Conservation (phyloP, 2,113 vertebrate species). For the Clarias batrachus region DNA sequence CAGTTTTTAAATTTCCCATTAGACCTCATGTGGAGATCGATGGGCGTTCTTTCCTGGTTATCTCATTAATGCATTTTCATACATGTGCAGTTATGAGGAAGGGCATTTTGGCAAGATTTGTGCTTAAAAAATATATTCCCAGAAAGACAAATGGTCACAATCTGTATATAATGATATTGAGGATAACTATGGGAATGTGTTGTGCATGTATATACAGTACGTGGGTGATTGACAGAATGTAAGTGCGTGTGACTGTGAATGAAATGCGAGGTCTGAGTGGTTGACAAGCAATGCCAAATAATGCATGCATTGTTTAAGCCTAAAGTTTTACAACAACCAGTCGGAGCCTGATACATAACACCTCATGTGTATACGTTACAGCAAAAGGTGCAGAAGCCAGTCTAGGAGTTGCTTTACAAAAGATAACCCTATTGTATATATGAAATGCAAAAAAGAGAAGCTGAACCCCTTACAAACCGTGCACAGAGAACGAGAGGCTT, state of each 20-base stretch:
- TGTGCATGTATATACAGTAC: neutral
- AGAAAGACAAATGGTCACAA: constrained; percentile 71
- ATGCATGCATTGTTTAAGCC: neutral
- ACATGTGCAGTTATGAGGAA: constrained; percentile 65
- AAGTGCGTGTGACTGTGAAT: neutral
- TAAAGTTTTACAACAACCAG: neutral
- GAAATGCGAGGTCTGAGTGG: neutral
- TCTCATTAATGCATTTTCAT: constrained; percentile 76
- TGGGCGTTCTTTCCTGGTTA: constrained; percentile 68
- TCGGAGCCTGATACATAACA: neutral
- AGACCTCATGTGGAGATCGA: constrained; percentile 64
- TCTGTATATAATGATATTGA: constrained; percentile 66
- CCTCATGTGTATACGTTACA: neutral
- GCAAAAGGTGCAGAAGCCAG: neutral
- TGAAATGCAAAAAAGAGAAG: constrained; percentile 25
- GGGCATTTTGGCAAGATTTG: constrained; percentile 66
- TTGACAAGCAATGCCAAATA: constrained; percentile 20
- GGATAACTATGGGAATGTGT: constrained; percentile 38
- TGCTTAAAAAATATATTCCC: constrained; percentile 61
- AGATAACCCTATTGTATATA: neutral
- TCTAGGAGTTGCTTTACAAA: constrained; percentile 8
- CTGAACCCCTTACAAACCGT: constrained; percentile 43
- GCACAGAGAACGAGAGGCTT: constrained; percentile 53
- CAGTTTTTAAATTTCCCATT: constrained; percentile 77
- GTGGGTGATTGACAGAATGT: constrained; percentile 1